A percentile compares a stretch with the other conserved stretches of the same genome.
These are phyloP conservation scores for Oasisia sp. DNA, from an alignment of 2,888 invertebrate genomes.

Conservation along the genomic window DNA sequence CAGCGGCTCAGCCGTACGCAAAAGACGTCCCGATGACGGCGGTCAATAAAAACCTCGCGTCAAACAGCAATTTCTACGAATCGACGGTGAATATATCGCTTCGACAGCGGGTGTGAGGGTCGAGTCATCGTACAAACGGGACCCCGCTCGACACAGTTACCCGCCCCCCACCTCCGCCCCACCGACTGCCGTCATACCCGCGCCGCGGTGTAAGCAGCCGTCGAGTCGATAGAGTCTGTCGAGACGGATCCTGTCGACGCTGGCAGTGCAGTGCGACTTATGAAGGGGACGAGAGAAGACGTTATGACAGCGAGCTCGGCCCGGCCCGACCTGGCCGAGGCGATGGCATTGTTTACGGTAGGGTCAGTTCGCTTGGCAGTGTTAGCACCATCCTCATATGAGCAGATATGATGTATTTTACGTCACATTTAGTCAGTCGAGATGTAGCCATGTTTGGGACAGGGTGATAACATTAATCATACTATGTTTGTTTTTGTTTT, in stretches of 20 bases:
- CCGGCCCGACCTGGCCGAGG: background rate
- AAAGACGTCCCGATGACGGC: background rate
- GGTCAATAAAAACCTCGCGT: background rate
- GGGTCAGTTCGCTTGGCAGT: background rate
- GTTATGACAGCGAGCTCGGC: background rate
- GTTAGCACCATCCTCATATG: background rate
- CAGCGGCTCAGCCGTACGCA: background rate
- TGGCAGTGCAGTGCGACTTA: background rate
- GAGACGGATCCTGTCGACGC: background rate
- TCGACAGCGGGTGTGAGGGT: background rate
- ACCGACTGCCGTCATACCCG: background rate
- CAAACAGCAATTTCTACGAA: background rate
- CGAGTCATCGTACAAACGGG: background rate
- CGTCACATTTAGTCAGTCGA: background rate
- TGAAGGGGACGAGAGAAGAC: conserved; percentile 6
- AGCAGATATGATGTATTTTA: background rate
- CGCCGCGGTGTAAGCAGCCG: background rate
- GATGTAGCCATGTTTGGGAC: background rate
- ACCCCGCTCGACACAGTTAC: background rate
- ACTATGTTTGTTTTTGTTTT: no score
- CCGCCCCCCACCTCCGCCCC: background rate
- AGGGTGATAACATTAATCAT: background rate
- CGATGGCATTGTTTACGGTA: background rate
- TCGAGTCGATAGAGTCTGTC: background rate
- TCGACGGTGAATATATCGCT: background rate